phyloP scores from a whole-genome alignment of 2,888 invertebrate genomes.

The Chymomyza fuscimana region DNA sequence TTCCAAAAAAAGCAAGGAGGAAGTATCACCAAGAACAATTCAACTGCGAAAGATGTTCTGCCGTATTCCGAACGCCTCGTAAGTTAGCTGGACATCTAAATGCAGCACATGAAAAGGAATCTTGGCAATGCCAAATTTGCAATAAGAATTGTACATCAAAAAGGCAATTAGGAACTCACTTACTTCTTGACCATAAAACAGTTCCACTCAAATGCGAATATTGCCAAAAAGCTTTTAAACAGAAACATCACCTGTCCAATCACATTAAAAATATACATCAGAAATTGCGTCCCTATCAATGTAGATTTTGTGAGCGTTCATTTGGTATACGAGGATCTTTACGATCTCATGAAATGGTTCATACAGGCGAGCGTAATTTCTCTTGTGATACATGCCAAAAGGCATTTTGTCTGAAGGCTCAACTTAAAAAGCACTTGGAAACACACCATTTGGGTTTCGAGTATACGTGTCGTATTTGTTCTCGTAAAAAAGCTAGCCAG shows the following conservation, averaged over 20 bases:
- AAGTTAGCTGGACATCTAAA: slow-evolving; percentile 5
- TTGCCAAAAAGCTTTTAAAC: slow-evolving; percentile 41
- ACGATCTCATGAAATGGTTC: slow-evolving; percentile 44
- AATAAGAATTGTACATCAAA: slow-evolving; percentile 26
- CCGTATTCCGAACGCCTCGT: not conserved
- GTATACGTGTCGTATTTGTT: slow-evolving; percentile 44
- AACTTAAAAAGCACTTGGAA: slow-evolving; percentile 42
- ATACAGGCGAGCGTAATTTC: slow-evolving; percentile 48
- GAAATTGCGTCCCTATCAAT: slow-evolving; percentile 38
- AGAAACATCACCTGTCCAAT: slow-evolving; percentile 41
- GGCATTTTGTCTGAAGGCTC: slow-evolving; percentile 39
- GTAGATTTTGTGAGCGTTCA: slow-evolving; percentile 41
- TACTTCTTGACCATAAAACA: slow-evolving; percentile 25
- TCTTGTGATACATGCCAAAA: slow-evolving; percentile 39
- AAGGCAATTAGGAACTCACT: slow-evolving; percentile 22
- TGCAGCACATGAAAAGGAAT: not conserved
- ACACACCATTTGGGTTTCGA: slow-evolving; percentile 18
- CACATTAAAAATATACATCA: slow-evolving; percentile 44
- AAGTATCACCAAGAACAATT: not conserved
- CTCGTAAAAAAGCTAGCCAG: slow-evolving; percentile 31
- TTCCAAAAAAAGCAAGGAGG: not conserved
- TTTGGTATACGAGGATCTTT: slow-evolving; percentile 44
- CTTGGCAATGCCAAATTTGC: slow-evolving; percentile 27
- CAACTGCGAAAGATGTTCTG: slow-evolving; percentile 11
- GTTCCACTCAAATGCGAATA: slow-evolving; percentile 33